Evolutionary conservation across 2,888 invertebrate species (phyloP).

Genomic region (Phortica okadai): DNA sequence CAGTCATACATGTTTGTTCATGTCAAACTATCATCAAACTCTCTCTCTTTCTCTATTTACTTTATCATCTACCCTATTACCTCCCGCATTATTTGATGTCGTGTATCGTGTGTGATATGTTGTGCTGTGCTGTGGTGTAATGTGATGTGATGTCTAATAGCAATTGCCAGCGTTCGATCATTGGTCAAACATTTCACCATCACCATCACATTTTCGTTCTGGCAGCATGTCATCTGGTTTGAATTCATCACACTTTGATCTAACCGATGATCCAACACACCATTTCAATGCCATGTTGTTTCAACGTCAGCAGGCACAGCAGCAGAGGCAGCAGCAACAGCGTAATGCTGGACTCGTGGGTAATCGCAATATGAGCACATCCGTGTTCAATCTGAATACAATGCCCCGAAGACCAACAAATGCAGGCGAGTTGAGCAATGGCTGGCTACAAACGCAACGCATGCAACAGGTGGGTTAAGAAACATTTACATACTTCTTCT

Average conservation of each 20-base stretch:
- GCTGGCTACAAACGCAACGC: constrained; percentile 65
- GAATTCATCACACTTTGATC: constrained; percentile 75
- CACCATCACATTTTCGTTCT: constrained; percentile 75
- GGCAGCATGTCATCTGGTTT: constrained; percentile 76
- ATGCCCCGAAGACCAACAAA: constrained; percentile 6
- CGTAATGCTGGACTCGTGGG: constrained; percentile 62
- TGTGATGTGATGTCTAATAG: constrained; percentile 47
- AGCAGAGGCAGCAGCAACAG: constrained; percentile 52
- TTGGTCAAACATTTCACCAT: constrained; percentile 76
- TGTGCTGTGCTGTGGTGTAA: constrained; percentile 33
- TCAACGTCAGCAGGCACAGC: constrained; percentile 60
- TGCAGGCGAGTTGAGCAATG: constrained; percentile 38
- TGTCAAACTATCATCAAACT: constrained; percentile 11
- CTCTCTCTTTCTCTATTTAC: constrained; percentile 1
- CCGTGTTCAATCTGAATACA: constrained; percentile 79
- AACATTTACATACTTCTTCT: not conserved
- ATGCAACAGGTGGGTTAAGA: constrained; percentile 80
- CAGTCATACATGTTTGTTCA: constrained; percentile 29
- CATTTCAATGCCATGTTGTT: constrained; percentile 72
- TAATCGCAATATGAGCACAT: constrained; percentile 76
- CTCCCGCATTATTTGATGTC: constrained; percentile 37
- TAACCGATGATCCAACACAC: constrained; percentile 71
- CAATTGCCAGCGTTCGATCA: constrained; percentile 69
- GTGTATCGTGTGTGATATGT: constrained; percentile 41
- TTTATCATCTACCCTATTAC: not conserved